Conservation (phyloP, 2,888 invertebrate genomes). For the Sarcophaga carnaria region DNA sequence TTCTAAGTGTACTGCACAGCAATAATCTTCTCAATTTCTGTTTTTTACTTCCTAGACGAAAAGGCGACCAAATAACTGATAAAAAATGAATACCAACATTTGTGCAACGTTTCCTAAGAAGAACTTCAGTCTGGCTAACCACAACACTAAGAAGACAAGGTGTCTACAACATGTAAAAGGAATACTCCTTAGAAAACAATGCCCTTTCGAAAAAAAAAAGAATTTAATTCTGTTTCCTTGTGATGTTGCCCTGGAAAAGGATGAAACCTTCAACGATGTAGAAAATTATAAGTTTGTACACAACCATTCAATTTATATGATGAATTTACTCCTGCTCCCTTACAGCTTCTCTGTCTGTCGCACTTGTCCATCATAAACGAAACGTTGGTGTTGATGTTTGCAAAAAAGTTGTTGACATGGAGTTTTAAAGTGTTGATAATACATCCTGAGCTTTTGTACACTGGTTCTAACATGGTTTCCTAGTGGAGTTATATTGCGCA, state of each 20-base stretch:
- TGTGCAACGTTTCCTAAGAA: no score
- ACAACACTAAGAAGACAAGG: slow-evolving; percentile 41
- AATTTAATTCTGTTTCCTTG: slow-evolving; percentile 45
- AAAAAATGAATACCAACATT: slow-evolving; percentile 20
- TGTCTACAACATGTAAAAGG: slow-evolving; percentile 33
- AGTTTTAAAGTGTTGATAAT: slow-evolving; percentile 28
- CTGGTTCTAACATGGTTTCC: no score
- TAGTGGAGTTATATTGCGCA: no score
- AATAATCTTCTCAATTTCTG: not conserved
- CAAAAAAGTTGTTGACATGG: slow-evolving; percentile 24
- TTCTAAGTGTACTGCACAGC: slow-evolving; percentile 19
- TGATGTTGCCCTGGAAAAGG: slow-evolving; percentile 44
- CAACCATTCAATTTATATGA: slow-evolving; percentile 2
- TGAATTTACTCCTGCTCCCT: slow-evolving; percentile 7
- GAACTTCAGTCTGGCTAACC: slow-evolving; percentile 8
- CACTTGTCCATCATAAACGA: not conserved
- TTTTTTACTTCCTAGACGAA: slow-evolving; percentile 43
- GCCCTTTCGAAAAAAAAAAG: slow-evolving; percentile 10
- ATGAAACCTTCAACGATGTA: slow-evolving; percentile 56
- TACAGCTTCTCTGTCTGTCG: not conserved
- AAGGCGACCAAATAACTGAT: slow-evolving; percentile 46
- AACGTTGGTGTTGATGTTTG: not conserved
- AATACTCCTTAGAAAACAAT: slow-evolving; percentile 37
- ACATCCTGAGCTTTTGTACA: not conserved
- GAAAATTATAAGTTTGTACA: slow-evolving; percentile 50